phyloP scores from a whole-genome alignment of 2,797 vertebrate species.

The Channa striata region DNA sequence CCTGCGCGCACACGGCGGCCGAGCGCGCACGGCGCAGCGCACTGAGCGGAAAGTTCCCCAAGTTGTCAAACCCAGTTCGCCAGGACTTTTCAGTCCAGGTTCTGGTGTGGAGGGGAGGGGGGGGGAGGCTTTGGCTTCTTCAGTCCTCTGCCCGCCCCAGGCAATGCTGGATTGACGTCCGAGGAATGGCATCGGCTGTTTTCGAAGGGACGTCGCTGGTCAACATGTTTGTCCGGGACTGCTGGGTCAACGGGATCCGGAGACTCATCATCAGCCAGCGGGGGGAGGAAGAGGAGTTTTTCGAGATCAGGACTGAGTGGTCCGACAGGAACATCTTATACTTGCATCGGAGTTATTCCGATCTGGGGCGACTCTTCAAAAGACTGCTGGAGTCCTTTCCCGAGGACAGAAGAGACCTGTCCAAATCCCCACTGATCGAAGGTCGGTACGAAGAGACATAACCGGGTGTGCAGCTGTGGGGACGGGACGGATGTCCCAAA shows the following conservation, averaged over 20 bases:
- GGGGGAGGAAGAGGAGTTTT: slow-evolving; percentile 96
- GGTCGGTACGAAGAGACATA: slow-evolving; percentile 77
- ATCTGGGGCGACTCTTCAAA: slow-evolving; percentile 90
- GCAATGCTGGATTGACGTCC: slow-evolving; percentile 72
- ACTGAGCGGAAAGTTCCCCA: slow-evolving; percentile 52
- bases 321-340: slow-evolving; percentile 97
- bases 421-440: slow-evolving; percentile 89
- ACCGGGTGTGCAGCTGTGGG: background rate
- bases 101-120: no score
- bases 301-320: slow-evolving; percentile 97
- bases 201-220: slow-evolving; percentile 97
- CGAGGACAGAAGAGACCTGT: slow-evolving; percentile 90
- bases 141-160: slow-evolving; percentile 60
- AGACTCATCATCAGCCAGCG: slow-evolving; percentile 91
- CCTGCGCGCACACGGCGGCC: slow-evolving; percentile 15
- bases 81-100: background rate
- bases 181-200: slow-evolving; percentile 94
- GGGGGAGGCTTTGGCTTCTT: background rate
- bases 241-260: slow-evolving; percentile 97
- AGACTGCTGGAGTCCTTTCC: slow-evolving; percentile 93
- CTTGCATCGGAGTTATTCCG: slow-evolving; percentile 93
- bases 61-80: slow-evolving; percentile 12
- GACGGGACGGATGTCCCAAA: background rate
- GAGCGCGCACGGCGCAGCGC: no score
- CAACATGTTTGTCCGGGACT: slow-evolving; percentile 98